Evolutionary conservation across 2,888 invertebrate species (phyloP).

Genomic region (Coenonympha glycerion): DNA sequence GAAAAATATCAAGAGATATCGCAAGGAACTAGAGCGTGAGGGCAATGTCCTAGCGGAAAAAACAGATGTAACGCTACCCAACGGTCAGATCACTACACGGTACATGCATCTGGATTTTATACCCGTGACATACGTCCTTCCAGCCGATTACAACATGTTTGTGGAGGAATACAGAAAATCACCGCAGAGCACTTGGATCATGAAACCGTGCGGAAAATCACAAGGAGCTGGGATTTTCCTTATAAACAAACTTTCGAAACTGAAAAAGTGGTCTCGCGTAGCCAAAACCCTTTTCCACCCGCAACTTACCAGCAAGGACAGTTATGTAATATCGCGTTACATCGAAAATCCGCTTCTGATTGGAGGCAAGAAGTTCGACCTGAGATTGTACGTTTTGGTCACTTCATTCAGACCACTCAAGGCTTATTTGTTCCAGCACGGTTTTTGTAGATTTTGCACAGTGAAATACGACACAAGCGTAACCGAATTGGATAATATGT

Average conservation of each 20-base stretch:
- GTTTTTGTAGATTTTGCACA: constrained; percentile 97
- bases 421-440: constrained; percentile 93
- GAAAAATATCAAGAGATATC: constrained; percentile 95
- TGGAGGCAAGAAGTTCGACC: constrained; percentile 97
- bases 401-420: constrained; percentile 95
- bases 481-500: constrained; percentile 93
- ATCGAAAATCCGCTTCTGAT: constrained; percentile 96
- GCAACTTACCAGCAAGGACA: constrained; percentile 84
- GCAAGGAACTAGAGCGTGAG: constrained; percentile 94
- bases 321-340: constrained; percentile 96
- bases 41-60: constrained; percentile 90
- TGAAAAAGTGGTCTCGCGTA: constrained; percentile 93
- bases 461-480: constrained; percentile 95
- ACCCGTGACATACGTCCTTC: constrained; percentile 94
- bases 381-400: constrained; percentile 92
- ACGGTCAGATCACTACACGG: constrained; percentile 80
- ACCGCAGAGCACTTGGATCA: constrained; percentile 97
- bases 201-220: constrained; percentile 97
- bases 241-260: constrained; percentile 94
- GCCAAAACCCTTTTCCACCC: constrained; percentile 80
- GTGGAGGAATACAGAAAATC: constrained; percentile 97
- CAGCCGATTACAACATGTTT: constrained; percentile 97
- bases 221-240: constrained; percentile 95
- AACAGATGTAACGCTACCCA: constrained; percentile 59
- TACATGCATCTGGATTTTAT: constrained; percentile 92